A percentile compares a stretch with the other conserved stretches of the same genome.
Conservation (phyloP, 2,797 vertebrate genomes). For the Falco biarmicus region DNA sequence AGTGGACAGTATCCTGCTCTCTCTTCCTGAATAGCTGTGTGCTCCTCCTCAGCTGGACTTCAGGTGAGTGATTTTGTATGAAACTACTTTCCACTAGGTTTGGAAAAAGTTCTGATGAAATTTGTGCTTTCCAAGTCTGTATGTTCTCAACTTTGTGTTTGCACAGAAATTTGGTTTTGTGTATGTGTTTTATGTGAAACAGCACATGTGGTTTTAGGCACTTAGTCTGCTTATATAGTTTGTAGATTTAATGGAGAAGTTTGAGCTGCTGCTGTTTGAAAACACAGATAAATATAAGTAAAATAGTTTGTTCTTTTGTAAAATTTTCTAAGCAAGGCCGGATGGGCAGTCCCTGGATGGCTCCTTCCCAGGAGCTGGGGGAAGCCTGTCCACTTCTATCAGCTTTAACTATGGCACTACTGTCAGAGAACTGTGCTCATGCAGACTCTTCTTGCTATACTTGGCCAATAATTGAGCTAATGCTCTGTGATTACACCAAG, state of each 20-base stretch:
- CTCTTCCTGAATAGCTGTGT: not conserved
- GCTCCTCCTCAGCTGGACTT: not conserved
- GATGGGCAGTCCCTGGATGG: not conserved
- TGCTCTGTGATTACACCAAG: not conserved
- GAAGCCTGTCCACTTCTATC: not conserved
- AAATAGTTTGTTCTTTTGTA: not conserved
- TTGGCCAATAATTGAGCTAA: not conserved
- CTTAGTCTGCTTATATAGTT: not conserved
- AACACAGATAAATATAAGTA: not conserved
- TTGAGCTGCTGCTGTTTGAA: not conserved
- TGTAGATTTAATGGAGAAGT: not conserved
- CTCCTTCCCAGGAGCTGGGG: not conserved
- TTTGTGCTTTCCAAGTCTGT: not conserved
- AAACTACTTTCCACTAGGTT: not conserved
- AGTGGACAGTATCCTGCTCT: not conserved
- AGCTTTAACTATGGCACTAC: fast-evolving
- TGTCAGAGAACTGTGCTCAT: not conserved
- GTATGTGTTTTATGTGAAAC: not conserved
- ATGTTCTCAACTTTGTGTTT: not conserved
- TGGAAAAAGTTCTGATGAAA: not conserved
- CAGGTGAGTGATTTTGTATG: not conserved
- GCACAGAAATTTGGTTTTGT: fast-evolving
- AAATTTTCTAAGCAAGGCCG: not conserved
- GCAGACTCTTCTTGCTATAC: not conserved
- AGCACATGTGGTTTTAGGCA: not conserved